phyloP scores from a whole-genome alignment of 2,113 vertebrate genomes.

The Stomatorhinus ivindoensis region DNA sequence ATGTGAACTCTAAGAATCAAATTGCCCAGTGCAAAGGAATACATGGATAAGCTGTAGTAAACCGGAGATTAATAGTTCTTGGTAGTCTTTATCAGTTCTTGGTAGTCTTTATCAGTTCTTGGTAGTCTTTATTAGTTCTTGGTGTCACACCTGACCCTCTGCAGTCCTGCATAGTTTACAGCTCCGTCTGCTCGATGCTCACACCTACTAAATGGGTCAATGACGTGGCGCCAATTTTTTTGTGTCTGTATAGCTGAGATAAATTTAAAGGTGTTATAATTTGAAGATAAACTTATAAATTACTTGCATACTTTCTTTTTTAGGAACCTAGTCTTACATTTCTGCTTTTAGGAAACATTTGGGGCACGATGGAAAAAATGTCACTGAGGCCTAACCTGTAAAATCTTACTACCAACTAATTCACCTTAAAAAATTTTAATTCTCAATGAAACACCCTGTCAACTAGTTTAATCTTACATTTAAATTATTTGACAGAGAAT shows the following conservation, averaged over 20 bases:
- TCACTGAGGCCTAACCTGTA: background rate
- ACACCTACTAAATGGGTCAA: background rate
- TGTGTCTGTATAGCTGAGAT: background rate
- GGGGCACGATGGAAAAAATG: background rate
- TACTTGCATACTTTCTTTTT: background rate
- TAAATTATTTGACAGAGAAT: background rate
- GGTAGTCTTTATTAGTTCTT: too few species aligned
- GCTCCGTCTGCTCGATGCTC: background rate
- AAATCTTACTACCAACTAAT: background rate
- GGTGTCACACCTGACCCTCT: background rate
- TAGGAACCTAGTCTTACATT: background rate
- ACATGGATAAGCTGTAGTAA: background rate
- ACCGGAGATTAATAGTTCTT: background rate
- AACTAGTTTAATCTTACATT: background rate
- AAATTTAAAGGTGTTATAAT: background rate
- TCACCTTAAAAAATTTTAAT: background rate
- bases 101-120: background rate
- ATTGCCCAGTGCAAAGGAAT: background rate
- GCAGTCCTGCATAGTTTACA: background rate
- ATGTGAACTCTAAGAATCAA: background rate
- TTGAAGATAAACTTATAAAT: background rate
- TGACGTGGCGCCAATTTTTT: background rate
- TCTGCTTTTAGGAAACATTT: background rate
- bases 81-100: background rate
- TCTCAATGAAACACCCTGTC: background rate